These are phyloP conservation scores for Brachionus paranguensis DNA, from an alignment of 1,140 invertebrate genomes.

Conservation along the genomic window DNA sequence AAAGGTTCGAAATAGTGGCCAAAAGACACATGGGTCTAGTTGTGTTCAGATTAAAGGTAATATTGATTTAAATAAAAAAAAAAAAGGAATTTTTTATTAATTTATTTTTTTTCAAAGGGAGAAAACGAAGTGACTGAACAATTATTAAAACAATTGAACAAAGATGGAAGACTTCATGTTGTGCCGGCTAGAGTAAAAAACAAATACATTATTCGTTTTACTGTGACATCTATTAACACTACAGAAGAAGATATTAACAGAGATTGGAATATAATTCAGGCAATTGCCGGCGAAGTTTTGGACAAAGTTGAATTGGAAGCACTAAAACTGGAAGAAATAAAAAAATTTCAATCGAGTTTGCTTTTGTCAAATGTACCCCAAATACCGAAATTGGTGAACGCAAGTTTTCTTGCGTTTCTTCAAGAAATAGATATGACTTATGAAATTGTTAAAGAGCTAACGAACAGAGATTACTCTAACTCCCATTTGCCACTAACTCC, in stretches of 20 bases:
- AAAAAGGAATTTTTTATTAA: neutral
- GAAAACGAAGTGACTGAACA: constrained; percentile 52
- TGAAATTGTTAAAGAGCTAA: constrained; percentile 34
- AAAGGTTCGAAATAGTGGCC: constrained; percentile 52
- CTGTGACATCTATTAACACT: constrained; percentile 82
- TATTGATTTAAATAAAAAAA: neutral
- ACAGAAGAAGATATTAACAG: constrained; percentile 75
- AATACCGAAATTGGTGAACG: constrained; percentile 93
- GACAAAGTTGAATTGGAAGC: neutral
- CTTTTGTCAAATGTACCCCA: constrained; percentile 83
- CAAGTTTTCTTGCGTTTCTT: constrained; percentile 87
- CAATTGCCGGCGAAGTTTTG: constrained; percentile 67
- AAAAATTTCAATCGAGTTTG: constrained; percentile 80
- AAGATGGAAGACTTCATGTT: constrained; percentile 52
- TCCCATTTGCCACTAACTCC: constrained; percentile 23
- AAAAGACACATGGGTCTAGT: constrained; percentile 52
- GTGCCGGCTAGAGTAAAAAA: constrained; percentile 58
- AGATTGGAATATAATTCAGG: constrained; percentile 82
- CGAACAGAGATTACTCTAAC: neutral
- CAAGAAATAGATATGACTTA: neutral
- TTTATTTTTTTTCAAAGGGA: constrained; percentile 42
- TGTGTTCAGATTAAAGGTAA: constrained; percentile 48
- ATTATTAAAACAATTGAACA: constrained; percentile 52
- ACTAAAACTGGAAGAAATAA: neutral
- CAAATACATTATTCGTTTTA: constrained; percentile 84